Conservation (phyloP, 2,797 vertebrate species). For the Allenopithecus nigroviridis region DNA sequence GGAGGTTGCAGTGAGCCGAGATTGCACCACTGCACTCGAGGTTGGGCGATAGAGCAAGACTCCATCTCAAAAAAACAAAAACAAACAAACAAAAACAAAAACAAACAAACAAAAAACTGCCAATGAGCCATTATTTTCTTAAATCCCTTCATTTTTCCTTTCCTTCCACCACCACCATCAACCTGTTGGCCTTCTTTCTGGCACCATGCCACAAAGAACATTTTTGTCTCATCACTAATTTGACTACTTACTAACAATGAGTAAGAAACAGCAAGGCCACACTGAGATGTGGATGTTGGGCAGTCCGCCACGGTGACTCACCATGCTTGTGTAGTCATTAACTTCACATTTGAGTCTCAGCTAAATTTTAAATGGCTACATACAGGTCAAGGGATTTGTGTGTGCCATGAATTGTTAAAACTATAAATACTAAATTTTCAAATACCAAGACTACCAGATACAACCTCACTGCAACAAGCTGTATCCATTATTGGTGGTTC, state of each 20-base stretch:
- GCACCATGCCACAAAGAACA: background rate
- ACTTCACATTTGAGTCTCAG: background rate
- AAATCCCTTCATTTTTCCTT: background rate
- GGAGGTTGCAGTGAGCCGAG: too few species aligned
- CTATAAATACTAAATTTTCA: background rate
- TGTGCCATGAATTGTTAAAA: background rate
- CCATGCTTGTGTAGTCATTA: background rate
- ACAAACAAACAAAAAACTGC: too few species aligned
- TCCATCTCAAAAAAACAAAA: too few species aligned
- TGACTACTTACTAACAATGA: background rate
- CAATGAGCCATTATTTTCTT: background rate
- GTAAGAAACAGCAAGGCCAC: rapidly evolving
- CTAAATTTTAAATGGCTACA: background rate
- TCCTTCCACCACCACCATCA: background rate
- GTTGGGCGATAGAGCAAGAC: too few species aligned
- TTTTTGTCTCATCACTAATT: too few species aligned
- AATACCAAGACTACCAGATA: background rate
- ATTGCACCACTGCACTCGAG: too few species aligned
- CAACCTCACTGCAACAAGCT: background rate
- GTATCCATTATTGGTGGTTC: background rate
- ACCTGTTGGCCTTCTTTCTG: background rate
- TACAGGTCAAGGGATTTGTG: background rate
- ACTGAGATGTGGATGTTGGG: background rate
- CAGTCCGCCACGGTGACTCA: rapidly evolving
- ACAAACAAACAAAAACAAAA: too few species aligned